Conservation (phyloP, 2,113 vertebrate genomes). For the Corythoichthys haematopterus region DNA sequence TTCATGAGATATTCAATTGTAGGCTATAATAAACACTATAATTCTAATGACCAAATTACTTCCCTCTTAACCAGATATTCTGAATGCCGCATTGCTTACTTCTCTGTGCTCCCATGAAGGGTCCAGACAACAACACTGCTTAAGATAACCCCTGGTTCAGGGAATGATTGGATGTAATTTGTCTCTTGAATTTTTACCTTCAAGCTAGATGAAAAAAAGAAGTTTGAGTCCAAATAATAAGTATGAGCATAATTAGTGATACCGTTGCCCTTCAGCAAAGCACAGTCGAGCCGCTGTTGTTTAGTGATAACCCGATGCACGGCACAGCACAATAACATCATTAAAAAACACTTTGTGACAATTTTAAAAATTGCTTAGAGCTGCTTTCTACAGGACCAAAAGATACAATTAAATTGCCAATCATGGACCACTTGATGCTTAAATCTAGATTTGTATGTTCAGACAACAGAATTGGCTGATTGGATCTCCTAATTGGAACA, state of each 20-base stretch:
- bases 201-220: background rate
- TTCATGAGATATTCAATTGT: background rate
- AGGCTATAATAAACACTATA: background rate
- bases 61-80: background rate
- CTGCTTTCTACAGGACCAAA: background rate
- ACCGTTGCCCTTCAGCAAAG: background rate
- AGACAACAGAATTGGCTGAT: background rate
- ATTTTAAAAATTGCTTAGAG: background rate
- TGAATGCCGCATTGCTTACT: slow-evolving; percentile 4
- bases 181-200: background rate
- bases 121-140: background rate
- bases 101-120: slow-evolving; percentile 19
- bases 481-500: background rate
- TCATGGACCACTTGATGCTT: background rate
- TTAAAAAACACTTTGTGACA: background rate
- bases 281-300: background rate
- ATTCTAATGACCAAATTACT: background rate
- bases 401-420: background rate
- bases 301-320: background rate
- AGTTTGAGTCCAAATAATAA: background rate
- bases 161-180: background rate
- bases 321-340: background rate
- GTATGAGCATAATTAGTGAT: background rate
- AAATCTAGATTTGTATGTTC: background rate
- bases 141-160: background rate